Evolutionary conservation across 2,797 vertebrate species (phyloP), one percentile per base, ranked within the genome.

Genomic region (Acanthis flammea): DNA sequence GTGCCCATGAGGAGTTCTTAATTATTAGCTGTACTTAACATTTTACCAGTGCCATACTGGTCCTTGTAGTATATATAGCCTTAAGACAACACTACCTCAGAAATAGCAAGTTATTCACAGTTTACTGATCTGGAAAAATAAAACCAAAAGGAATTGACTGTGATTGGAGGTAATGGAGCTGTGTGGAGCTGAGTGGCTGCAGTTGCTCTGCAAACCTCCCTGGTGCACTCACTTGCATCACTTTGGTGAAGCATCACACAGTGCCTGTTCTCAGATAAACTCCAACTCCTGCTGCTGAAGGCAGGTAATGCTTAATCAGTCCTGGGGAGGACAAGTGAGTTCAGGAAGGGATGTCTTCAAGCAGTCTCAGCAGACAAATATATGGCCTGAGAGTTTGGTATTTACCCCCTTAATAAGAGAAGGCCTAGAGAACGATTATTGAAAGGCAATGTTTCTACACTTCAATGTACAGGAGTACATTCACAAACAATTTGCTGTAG

Each of bases 401-500:
- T 74, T 86, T 78, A 70, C 88, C 94, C 80, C 42, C 84, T 82
- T 62, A 58, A 89, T 12, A 86, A 84, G 44, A 97, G 97, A 96
- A 97, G 96, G 97, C 98, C 94, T 93, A 76, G 41, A 96, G 96
- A 96, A 92, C 94, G 89, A 95, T 93, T 90, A 41, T 16, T 81
- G 95, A 94, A 94, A 96, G 96, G 90, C 81, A 95, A 92, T 83
- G 92, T 89, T 85, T 65, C 90, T 51, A 85, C 74, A 76, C 39
- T 42, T 90, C n/a, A 23, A 58, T 24, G 58, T 72, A 91, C 66
- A 55, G 79, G 8, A 72, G 76, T 83, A 83, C 94, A 78, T 71
- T 91, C 86, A 60, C 60, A 80, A 55, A 37, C 6, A 12, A 39
- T 42, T 53, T 74, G 68, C 70, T 44, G 89, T 6, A 73, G 55